Evolutionary conservation across 2,113 vertebrate genomes (phyloP), one percentile per base, ranked within the genome.

Genomic region (Thermophis baileyi): DNA sequence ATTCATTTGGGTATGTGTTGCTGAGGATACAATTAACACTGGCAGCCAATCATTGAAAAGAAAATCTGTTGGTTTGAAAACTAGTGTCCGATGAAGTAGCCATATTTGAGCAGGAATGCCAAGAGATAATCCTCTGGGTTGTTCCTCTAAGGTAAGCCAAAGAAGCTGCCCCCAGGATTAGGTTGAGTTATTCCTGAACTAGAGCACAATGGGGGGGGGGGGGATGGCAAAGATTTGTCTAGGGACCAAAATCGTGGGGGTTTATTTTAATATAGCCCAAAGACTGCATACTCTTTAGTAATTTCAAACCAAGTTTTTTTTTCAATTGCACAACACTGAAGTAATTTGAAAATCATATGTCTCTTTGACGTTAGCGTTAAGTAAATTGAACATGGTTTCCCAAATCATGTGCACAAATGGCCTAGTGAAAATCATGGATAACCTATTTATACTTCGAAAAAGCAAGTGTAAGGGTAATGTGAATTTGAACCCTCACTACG

Each of bases 141-240:
- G 96, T 97, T 94, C 94, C 94, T 95, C 94, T 94, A 90, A 93
- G 95, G 91, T 95, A 95, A 96, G 90, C 85, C 47, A 96, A 57
- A 94, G 93, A 95, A 91, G 91, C 85, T 94, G 93, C 94, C 95
- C 86, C 94, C 53, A 92, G 94, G 93, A 91, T 44, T 92, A 63
- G 0, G 14, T 90, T 54, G 91, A 85, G 88, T 50, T 55, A 92
- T 89, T 89, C 92, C 90, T 94, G 60, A 90, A 95, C 93, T 54
- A 47, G 11, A 89, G 69, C 69, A 90, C 10, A 96, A 47, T 44
- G 3, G 85, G 44, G 81, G 35, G 1, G 63, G 81, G n/a, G 74
- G 14, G 6, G 85, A 85, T 91, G 49, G 92, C 53, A 90, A 81
- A 49, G 22, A 85, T 95, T 96, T 89, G 88, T 11, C 94, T 90